These are phyloP conservation scores for Eupithecia pulchellata DNA, from an alignment of 2,888 invertebrate species.

Conservation along the genomic window DNA sequence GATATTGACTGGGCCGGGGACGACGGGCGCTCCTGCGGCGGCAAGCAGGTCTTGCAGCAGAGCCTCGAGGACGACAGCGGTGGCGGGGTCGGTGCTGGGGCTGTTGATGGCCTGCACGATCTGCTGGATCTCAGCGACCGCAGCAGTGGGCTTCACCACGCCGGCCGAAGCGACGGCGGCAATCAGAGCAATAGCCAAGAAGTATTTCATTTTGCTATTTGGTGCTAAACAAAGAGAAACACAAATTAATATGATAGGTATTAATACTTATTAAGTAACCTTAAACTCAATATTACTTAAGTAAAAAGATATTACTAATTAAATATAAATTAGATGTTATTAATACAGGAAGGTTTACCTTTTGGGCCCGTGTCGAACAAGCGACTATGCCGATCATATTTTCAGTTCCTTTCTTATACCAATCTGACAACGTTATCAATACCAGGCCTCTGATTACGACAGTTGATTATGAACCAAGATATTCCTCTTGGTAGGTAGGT, in stretches of 20 bases:
- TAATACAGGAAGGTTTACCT: constrained; percentile 16
- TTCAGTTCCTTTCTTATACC: constrained; percentile 21
- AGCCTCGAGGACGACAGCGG: constrained; percentile 45
- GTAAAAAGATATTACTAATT: too few species aligned
- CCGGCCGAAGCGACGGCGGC: constrained; percentile 65
- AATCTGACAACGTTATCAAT: constrained; percentile 17
- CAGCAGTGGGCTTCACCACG: constrained; percentile 47
- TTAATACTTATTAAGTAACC: not conserved
- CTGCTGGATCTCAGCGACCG: constrained; percentile 43
- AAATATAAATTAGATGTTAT: not conserved
- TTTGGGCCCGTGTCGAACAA: constrained; percentile 27
- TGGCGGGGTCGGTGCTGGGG: constrained; percentile 44
- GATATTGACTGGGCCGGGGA: constrained; percentile 31
- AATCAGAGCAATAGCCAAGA: constrained; percentile 64
- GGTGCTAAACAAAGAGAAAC: constrained; percentile 18
- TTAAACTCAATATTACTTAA: not conserved
- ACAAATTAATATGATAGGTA: constrained; percentile 6
- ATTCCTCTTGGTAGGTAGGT: not conserved
- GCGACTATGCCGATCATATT: constrained; percentile 23
- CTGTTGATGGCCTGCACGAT: constrained; percentile 50
- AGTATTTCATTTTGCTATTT: constrained; percentile 67
- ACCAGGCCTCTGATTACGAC: constrained; percentile 1
- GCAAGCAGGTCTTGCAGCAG: constrained; percentile 42
- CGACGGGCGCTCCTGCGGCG: constrained; percentile 37
- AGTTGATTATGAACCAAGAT: not conserved